A percentile compares a stretch with the other conserved stretches of the same genome.
Conservation (phyloP, 2,113 vertebrate species). For the Tragelaphus buxtoni region DNA sequence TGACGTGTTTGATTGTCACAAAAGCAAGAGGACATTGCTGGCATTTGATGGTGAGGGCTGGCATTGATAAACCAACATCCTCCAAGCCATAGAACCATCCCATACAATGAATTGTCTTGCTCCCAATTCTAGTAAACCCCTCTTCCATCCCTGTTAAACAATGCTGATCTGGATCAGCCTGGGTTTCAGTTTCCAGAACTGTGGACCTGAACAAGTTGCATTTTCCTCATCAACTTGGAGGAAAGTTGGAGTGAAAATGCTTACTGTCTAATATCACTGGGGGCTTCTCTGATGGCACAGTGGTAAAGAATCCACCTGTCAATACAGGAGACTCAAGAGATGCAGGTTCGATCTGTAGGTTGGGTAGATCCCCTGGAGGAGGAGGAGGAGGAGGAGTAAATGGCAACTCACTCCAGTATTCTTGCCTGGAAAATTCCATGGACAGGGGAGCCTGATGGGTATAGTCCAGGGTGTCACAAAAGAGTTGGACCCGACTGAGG, state of each 20-base stretch:
- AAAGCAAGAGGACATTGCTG: background rate
- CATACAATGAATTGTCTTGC: no score
- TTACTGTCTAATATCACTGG: background rate
- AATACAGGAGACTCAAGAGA: background rate
- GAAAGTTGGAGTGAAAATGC: background rate
- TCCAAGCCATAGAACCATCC: background rate
- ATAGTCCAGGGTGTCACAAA: background rate
- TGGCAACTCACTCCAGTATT: background rate
- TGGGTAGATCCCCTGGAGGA: background rate
- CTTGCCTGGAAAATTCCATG: background rate
- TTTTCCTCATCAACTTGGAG: background rate
- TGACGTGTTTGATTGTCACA: background rate
- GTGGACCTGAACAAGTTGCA: background rate
- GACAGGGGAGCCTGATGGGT: background rate
- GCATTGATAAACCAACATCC: background rate
- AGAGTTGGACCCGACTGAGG: background rate
- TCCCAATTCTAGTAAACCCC: no score
- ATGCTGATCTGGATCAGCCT: background rate
- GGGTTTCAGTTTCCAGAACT: background rate
- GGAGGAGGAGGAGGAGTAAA: background rate
- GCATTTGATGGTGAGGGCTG: background rate
- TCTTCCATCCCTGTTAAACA: background rate
- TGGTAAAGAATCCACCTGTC: background rate
- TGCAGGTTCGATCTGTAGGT: background rate
- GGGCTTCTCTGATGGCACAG: background rate